These are phyloP conservation scores for Ormyrus labotus DNA, from an alignment of 2,888 invertebrate species.

Conservation along the genomic window DNA sequence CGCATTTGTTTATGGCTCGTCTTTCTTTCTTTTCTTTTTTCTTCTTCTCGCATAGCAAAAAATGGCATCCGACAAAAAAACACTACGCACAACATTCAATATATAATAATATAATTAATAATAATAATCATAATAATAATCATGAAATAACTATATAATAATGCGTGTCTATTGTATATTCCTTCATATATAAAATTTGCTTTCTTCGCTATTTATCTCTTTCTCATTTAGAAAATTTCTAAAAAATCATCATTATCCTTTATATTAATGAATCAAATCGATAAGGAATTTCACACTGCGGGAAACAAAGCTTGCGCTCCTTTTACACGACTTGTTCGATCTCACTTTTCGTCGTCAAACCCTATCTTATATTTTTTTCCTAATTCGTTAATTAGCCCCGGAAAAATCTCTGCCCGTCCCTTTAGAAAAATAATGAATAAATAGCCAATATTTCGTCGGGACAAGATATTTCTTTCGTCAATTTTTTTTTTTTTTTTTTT, in stretches of 20 bases:
- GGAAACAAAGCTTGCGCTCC: slow-evolving; percentile 30
- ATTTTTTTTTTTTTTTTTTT: no score
- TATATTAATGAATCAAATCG: slow-evolving; percentile 17
- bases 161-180: slow-evolving; percentile 64
- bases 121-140: slow-evolving; percentile 64
- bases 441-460: neutral
- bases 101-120: slow-evolving; percentile 66
- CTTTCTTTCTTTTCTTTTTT: slow-evolving; percentile 57
- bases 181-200: slow-evolving; percentile 59
- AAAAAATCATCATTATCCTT: slow-evolving; percentile 34
- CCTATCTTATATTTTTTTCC: slow-evolving; percentile 13
- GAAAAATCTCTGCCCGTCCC: slow-evolving; percentile 30
- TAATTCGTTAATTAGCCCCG: slow-evolving; percentile 43
- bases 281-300: slow-evolving; percentile 25
- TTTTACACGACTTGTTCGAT: slow-evolving; percentile 4
- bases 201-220: slow-evolving; percentile 28
- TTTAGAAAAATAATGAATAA: slow-evolving; percentile 21
- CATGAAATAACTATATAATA: slow-evolving; percentile 65
- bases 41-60: slow-evolving; percentile 59
- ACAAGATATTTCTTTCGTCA: slow-evolving; percentile 22
- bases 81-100: slow-evolving; percentile 74
- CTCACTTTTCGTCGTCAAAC: slow-evolving; percentile 19
- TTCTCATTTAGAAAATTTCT: slow-evolving; percentile 29
- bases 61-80: slow-evolving; percentile 64
- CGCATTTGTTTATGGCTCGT: slow-evolving; percentile 1